Conservation (phyloP, 1,140 invertebrate genomes). For the Pseudachorutes palmiensis region DNA sequence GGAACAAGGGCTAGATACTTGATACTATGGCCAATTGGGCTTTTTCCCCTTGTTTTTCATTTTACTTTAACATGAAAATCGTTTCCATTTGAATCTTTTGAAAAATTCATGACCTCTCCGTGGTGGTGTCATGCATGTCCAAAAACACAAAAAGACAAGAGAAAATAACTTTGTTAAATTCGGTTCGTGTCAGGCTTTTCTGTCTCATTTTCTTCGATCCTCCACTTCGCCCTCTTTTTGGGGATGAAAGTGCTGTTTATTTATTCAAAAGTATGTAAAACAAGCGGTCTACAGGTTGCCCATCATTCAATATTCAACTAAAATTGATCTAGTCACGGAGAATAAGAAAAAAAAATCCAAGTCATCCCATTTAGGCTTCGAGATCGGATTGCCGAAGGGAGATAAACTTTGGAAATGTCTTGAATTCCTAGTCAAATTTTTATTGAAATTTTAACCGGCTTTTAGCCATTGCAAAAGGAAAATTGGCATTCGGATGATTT, state of each 20-base stretch:
- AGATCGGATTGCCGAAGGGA: too few species aligned
- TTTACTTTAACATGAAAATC: background rate
- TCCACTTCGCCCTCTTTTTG: background rate
- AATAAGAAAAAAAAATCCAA: too few species aligned
- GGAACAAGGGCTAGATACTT: too few species aligned
- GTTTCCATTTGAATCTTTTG: background rate
- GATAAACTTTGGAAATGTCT: too few species aligned
- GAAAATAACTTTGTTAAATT: background rate
- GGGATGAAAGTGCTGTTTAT: background rate
- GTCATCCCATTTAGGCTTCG: too few species aligned
- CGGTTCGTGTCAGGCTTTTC: background rate
- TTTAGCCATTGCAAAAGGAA: too few species aligned
- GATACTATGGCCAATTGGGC: too few species aligned
- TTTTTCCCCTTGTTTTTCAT: background rate
- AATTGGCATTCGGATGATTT: too few species aligned
- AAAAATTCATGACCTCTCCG: background rate
- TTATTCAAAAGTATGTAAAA: constrained; percentile 3
- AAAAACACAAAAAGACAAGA: too few species aligned
- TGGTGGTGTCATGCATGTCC: background rate
- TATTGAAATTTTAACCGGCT: too few species aligned
- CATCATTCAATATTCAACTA: background rate
- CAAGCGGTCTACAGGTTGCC: background rate
- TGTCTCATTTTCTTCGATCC: background rate
- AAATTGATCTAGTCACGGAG: too few species aligned
- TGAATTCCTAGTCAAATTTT: too few species aligned